These are phyloP conservation scores for Mionectes olivaceus DNA, from an alignment of 2,797 vertebrate genomes.

Conservation along the genomic window DNA sequence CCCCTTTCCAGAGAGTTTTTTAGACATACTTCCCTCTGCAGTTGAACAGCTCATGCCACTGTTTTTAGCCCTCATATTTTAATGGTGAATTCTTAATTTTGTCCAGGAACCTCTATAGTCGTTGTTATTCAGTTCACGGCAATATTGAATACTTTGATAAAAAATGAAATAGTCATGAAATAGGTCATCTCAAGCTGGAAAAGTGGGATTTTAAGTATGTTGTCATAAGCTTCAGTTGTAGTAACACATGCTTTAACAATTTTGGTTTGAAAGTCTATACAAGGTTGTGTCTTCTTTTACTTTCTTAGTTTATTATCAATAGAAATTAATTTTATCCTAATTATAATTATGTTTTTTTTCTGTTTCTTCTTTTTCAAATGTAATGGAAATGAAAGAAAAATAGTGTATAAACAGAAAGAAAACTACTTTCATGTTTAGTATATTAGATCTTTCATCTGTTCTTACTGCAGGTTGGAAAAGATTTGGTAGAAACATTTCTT, in stretches of 20 bases:
- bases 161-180: neutral
- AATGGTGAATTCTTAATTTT: neutral
- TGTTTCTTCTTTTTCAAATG: neutral
- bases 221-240: neutral
- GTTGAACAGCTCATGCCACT: fast-evolving
- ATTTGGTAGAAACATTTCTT: neutral
- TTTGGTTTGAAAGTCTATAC: neutral
- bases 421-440: neutral
- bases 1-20: neutral
- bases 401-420: neutral
- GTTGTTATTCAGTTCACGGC: neutral
- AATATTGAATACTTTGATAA: fast-evolving
- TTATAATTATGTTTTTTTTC: neutral
- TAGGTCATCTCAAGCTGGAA: neutral
- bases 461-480: neutral
- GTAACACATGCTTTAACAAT: neutral
- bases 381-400: neutral
- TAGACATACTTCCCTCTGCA: neutral
- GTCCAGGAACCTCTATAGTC: neutral
- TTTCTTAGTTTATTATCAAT: neutral
- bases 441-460: neutral
- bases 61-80: fast-evolving
- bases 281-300: neutral
- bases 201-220: neutral
- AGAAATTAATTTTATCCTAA: neutral